phyloP scores from a whole-genome alignment of 1,140 invertebrate species.

The Eufriesea mexicana region DNA sequence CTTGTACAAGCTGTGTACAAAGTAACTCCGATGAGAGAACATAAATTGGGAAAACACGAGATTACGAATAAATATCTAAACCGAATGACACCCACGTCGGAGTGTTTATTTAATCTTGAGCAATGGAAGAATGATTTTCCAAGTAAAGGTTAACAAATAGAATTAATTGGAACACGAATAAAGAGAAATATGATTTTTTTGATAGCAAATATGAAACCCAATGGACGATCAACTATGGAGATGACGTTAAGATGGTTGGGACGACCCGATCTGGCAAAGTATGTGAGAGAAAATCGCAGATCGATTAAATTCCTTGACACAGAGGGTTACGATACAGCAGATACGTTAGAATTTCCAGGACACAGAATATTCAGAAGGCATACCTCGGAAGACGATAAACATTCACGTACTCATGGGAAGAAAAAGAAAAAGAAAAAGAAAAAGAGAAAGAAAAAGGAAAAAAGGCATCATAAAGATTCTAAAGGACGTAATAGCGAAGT shows the following conservation, averaged over 20 bases:
- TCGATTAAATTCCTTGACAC: background rate
- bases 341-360: conserved; percentile 10
- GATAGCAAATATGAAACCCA: background rate
- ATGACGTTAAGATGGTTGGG: conserved; percentile 30
- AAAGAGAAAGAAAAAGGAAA: background rate
- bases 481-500: background rate
- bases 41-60: background rate
- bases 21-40: background rate
- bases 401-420: background rate
- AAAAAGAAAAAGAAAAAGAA: background rate
- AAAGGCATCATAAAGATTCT: background rate
- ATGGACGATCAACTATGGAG: conserved; percentile 8
- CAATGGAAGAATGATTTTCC: conserved; percentile 33
- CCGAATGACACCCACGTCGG: background rate
- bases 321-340: conserved; percentile 1
- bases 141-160: conserved; percentile 1
- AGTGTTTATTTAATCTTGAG: conserved; percentile 28
- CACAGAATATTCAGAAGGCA: conserved; percentile 14
- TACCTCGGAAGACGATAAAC: background rate
- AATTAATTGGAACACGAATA: background rate
- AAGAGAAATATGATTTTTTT: background rate
- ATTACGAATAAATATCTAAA: background rate
- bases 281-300: conserved; percentile 28
- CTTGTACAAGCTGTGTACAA: conserved; percentile 22
- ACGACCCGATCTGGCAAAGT: conserved; percentile 36